These are phyloP conservation scores for Pachliopta kotzebuea DNA, from an alignment of 2,888 invertebrate genomes.

Conservation along the genomic window DNA sequence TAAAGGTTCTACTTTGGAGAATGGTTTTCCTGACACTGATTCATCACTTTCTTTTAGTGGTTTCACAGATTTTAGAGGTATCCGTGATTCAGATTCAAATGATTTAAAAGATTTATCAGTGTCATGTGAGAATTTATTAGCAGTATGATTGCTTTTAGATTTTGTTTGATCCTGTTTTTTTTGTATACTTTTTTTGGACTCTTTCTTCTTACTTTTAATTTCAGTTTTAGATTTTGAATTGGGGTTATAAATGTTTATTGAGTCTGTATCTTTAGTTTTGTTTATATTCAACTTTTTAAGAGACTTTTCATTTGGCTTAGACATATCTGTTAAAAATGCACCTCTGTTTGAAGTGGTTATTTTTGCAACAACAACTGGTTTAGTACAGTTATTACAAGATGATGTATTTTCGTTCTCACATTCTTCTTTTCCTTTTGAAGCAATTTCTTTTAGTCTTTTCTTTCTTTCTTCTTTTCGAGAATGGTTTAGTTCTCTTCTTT, in stretches of 20 bases:
- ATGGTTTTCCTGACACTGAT: slow-evolving; percentile 49
- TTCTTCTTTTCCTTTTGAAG: slow-evolving; percentile 54
- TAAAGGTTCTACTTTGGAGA: slow-evolving; percentile 57
- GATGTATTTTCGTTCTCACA: slow-evolving; percentile 35
- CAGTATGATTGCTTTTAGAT: slow-evolving; percentile 5
- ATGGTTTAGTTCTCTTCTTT: slow-evolving; percentile 43
- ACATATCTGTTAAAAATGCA: slow-evolving; percentile 71
- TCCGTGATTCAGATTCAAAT: slow-evolving; percentile 31
- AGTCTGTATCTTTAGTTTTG: slow-evolving; percentile 16
- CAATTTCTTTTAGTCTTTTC: slow-evolving; percentile 74
- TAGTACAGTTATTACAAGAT: slow-evolving; percentile 36
- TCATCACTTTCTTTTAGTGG: slow-evolving; percentile 49
- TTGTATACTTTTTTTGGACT: slow-evolving; percentile 2
- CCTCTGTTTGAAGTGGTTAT: slow-evolving; percentile 76
- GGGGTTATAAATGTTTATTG: slow-evolving; percentile 14
- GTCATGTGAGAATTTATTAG: background rate
- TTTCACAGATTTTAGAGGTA: slow-evolving; percentile 53
- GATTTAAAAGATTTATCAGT: slow-evolving; percentile 17
- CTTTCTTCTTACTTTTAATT: slow-evolving; percentile 15
- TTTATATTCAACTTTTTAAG: slow-evolving; percentile 36
- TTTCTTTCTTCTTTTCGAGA: slow-evolving; percentile 71
- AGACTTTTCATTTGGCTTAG: slow-evolving; percentile 46
- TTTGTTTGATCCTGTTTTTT: slow-evolving; percentile 13
- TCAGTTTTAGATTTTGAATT: slow-evolving; percentile 8
- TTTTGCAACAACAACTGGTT: slow-evolving; percentile 61